A percentile compares a stretch with the other conserved stretches of the same genome.
Conservation (phyloP, 2,888 invertebrate species). For the Eristalinus aeneus region DNA sequence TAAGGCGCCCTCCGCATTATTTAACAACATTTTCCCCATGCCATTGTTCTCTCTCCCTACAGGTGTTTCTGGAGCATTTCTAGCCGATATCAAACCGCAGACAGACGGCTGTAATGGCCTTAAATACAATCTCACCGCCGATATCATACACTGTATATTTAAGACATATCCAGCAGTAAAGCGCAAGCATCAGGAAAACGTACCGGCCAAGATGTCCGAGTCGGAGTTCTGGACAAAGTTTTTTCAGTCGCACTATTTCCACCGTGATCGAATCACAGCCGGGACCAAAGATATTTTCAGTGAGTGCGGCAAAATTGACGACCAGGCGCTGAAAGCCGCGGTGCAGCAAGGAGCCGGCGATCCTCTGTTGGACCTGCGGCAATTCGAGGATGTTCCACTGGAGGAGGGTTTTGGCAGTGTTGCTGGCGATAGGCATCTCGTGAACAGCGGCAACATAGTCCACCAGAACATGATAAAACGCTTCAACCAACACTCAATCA, state of each 20-base stretch:
- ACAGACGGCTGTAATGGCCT: constrained; percentile 98
- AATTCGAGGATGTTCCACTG: constrained; percentile 86
- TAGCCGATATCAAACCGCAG: constrained; percentile 98
- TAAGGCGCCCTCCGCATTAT: too few species aligned
- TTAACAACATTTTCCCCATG: too few species aligned
- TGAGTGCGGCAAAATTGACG: constrained; percentile 98
- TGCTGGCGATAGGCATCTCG: constrained; percentile 77
- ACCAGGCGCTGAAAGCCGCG: constrained; percentile 89
- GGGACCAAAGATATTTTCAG: constrained; percentile 97
- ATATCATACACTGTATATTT: constrained; percentile 98
- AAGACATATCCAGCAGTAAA: constrained; percentile 99
- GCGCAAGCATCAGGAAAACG: constrained; percentile 97
- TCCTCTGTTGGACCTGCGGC: constrained; percentile 91
- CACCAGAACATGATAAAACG: constrained; percentile 96
- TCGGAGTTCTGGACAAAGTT: constrained; percentile 99
- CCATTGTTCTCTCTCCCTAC: constrained; percentile 26
- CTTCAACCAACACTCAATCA: constrained; percentile 98
- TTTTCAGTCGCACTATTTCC: constrained; percentile 99
- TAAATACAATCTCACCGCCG: constrained; percentile 97
- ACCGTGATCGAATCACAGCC: constrained; percentile 94
- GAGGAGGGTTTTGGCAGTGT: constrained; percentile 86
- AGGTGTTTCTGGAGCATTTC: constrained; percentile 88
- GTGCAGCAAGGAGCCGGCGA: constrained; percentile 90
- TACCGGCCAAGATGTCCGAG: constrained; percentile 96
- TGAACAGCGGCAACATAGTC: constrained; percentile 84